These are phyloP conservation scores for Lagenorhynchus albirostris DNA, from an alignment of 2,113 vertebrate genomes.

Conservation along the genomic window DNA sequence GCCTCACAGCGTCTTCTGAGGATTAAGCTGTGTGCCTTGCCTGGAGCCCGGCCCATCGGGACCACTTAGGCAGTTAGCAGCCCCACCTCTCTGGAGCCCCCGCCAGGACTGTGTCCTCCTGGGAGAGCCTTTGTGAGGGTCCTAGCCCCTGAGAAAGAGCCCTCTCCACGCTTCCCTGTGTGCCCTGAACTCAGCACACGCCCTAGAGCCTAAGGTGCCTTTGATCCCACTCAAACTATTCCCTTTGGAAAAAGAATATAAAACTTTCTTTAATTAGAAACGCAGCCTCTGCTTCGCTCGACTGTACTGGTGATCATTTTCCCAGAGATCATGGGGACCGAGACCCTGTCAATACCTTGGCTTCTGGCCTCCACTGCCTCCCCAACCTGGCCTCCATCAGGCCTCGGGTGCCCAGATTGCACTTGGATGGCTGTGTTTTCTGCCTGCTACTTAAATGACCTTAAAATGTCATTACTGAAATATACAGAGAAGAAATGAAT, in stretches of 20 bases:
- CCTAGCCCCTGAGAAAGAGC: background rate
- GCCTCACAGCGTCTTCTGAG: background rate
- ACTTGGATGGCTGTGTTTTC: background rate
- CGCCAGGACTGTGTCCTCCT: no score
- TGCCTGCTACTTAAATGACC: background rate
- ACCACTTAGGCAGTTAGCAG: background rate
- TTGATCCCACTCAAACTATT: background rate
- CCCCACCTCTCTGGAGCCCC: rapidly evolving
- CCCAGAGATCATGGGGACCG: background rate
- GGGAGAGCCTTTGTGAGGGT: no score
- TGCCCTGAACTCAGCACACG: rapidly evolving
- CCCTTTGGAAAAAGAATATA: background rate
- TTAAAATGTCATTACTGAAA: background rate
- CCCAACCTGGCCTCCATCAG: background rate
- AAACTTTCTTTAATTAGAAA: background rate
- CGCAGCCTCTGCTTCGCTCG: rapidly evolving
- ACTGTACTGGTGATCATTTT: no score
- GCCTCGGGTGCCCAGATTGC: background rate
- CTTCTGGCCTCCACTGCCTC: background rate
- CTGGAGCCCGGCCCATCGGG: rapidly evolving
- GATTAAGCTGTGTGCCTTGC: background rate
- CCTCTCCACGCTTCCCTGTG: background rate
- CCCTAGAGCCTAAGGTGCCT: no score
- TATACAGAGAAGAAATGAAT: background rate
- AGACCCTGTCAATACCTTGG: background rate